Evolutionary conservation across 1,140 invertebrate genomes (phyloP).

Genomic region (Coboldia fuscipes): DNA sequence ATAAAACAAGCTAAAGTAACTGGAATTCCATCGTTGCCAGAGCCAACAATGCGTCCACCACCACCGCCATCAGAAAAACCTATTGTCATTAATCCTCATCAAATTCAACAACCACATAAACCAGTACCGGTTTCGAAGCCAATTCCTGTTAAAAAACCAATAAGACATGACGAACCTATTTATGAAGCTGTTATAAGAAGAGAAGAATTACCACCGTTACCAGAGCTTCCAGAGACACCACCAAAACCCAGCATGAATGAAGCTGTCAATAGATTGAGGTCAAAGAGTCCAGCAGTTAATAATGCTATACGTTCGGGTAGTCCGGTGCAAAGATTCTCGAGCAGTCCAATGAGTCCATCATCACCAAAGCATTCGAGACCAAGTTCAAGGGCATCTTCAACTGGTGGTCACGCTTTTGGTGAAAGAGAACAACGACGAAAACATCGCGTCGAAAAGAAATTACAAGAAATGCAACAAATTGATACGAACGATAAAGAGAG

Average conservation of each 20-base stretch:
- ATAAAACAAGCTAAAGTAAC: conserved; percentile 17
- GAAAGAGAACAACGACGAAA: conserved; percentile 56
- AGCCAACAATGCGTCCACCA: conserved; percentile 50
- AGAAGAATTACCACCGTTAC: conserved; percentile 21
- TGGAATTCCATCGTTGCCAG: conserved; percentile 38
- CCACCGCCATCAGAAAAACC: conserved; percentile 16
- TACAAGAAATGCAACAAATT: conserved; percentile 51
- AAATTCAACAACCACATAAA: conserved; percentile 9
- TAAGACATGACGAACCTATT: conserved; percentile 40
- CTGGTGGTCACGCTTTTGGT: conserved; percentile 9
- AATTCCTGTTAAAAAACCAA: conserved; percentile 7
- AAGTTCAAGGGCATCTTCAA: conserved; percentile 16
- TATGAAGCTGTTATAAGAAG: conserved; percentile 62
- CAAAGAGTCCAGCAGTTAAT: conserved; percentile 13
- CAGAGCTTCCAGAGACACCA: conserved; percentile 5
- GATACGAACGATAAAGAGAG: conserved; percentile 27
- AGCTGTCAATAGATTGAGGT: conserved; percentile 11
- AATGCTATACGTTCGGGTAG: conserved; percentile 7
- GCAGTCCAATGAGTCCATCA: conserved; percentile 5
- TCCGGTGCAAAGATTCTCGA: conserved; percentile 4
- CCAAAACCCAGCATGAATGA: neutral
- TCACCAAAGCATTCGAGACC: conserved; percentile 23
- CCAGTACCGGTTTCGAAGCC: conserved; percentile 18
- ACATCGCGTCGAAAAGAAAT: conserved; percentile 61
- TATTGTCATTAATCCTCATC: conserved; percentile 3